Percentiles rank a stretch among this genome's conserved stretches.
phyloP scores from a whole-genome alignment of 1,140 invertebrate genomes.

The Drosophila lowei region DNA sequence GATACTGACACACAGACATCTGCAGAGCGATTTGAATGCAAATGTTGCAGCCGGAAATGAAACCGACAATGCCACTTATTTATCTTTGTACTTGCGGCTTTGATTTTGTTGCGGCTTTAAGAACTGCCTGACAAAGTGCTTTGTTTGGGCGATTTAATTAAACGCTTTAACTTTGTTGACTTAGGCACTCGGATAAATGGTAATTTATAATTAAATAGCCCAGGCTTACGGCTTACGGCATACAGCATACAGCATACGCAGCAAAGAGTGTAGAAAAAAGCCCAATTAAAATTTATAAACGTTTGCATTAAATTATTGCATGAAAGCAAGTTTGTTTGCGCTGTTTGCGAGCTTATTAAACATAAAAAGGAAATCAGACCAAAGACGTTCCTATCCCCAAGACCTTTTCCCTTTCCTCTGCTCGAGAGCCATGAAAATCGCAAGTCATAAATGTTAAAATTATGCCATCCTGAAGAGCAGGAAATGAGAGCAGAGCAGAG shows the following conservation, averaged over 20 bases:
- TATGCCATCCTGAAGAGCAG: conserved; percentile 24
- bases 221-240: no score
- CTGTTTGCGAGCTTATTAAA: conserved; percentile 55
- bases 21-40: conserved; percentile 69
- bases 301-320: conserved; percentile 76
- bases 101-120: conserved; percentile 77
- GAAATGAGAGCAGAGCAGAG: conserved; percentile 11
- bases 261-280: conserved; percentile 38
- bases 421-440: conserved; percentile 43
- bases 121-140: conserved; percentile 29
- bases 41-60: conserved; percentile 79
- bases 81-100: conserved; percentile 80
- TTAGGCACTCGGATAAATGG: conserved; percentile 74
- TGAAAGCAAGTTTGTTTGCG: conserved; percentile 48
- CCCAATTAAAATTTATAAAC: conserved; percentile 72
- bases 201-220: conserved; percentile 75
- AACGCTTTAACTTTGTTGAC: conserved; percentile 76
- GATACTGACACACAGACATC: conserved; percentile 3
- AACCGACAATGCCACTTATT: conserved; percentile 81
- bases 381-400: conserved; percentile 7
- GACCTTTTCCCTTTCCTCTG: conserved; percentile 10
- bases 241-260: not conserved
- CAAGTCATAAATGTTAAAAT: conserved; percentile 55
- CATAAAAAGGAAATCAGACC: conserved; percentile 27
- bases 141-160: conserved; percentile 61